Base-by-base conservation (phyloP, 2,797 vertebrate species). In the Sandelia bainsii region DNA sequence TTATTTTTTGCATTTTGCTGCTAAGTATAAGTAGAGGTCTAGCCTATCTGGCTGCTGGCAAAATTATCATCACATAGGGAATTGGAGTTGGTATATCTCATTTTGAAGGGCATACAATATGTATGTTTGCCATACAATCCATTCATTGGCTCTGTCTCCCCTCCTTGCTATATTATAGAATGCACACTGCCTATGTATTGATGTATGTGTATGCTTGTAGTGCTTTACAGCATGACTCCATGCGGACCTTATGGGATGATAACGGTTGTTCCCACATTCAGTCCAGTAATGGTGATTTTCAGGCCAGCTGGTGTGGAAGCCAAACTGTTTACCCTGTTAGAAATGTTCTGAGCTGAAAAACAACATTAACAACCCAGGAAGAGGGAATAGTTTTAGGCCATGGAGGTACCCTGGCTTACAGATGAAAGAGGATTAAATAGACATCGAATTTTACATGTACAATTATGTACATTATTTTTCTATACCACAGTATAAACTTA, bases 241-340 rank as follows among this genome's bases (percentile, higher is more conserved):
- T 37, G 42, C 27, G 12, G 6, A 19, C 42, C 8, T 45, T 16
- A 61, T 22, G 27, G 27, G 8, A 16, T 1, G 22, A 23, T 14
- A 49, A n/a, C 27, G 6, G 65, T 39, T 62, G 25, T 69, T 78
- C 49, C 42, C 64, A n/a, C 60, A 27, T 62, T 45, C 22, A 9
- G 44, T 46, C 50, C n/a, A 8, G 29, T 29, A 5, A 62, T 51
- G 57, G 40, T 54, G 37, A 42, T 69, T 74, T 76, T 9, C 8
- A 39, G 53, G 40, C 49, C 65, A 78, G 72, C 62, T 72, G 63
- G 60, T 62, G 65, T 44, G 34, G 56, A 52, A 79, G 29, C 16
- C 27, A 27, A 39, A 34, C 53, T 74, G 78, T 90, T 88, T 83
- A 85, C 74, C 54, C 79, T 70, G 71, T 81, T 66, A 79, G 79